phyloP scores from a whole-genome alignment of 2,888 invertebrate species.

The Automeris io region DNA sequence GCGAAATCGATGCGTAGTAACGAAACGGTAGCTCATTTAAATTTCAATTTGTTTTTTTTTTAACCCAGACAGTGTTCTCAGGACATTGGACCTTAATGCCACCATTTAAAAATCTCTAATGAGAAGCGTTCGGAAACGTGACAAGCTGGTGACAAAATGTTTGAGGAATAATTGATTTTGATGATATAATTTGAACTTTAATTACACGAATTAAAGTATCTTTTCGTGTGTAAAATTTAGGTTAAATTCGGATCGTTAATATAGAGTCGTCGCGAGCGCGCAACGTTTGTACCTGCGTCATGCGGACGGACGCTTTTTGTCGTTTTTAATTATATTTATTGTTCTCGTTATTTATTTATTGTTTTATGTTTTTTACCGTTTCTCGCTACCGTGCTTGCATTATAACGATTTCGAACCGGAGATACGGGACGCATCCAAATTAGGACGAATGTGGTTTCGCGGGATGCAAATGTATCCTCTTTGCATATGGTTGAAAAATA shows the following conservation, averaged over 20 bases:
- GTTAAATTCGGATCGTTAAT: conserved; percentile 42
- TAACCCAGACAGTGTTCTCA: conserved; percentile 26
- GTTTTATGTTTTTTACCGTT: conserved; percentile 57
- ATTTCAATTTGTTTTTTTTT: conserved; percentile 58
- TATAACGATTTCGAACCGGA: conserved; percentile 57
- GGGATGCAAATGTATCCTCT: conserved; percentile 60
- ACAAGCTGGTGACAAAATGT: conserved; percentile 66
- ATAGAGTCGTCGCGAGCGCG: conserved; percentile 64
- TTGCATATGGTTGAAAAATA: conserved; percentile 49
- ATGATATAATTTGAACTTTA: conserved; percentile 34
- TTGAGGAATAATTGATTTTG: conserved; percentile 35
- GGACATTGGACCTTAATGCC: conserved; percentile 38
- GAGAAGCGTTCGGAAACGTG: conserved; percentile 55
- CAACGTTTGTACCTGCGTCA: conserved; percentile 62
- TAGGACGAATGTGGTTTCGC: conserved; percentile 51
- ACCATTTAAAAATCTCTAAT: conserved; percentile 56
- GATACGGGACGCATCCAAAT: conserved; percentile 69
- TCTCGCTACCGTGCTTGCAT: conserved; percentile 68
- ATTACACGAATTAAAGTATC: conserved; percentile 24
- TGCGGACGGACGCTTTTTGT: conserved; percentile 70
- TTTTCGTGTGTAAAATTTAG: conserved; percentile 26
- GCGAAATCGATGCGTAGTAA: conserved; percentile 34
- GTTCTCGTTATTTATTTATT: conserved; percentile 73
- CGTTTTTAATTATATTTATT: conserved; percentile 75
- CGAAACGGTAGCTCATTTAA: conserved; percentile 67